Base-by-base conservation (phyloP, 2,888 invertebrate genomes). In the Entomobrya multifasciata region DNA sequence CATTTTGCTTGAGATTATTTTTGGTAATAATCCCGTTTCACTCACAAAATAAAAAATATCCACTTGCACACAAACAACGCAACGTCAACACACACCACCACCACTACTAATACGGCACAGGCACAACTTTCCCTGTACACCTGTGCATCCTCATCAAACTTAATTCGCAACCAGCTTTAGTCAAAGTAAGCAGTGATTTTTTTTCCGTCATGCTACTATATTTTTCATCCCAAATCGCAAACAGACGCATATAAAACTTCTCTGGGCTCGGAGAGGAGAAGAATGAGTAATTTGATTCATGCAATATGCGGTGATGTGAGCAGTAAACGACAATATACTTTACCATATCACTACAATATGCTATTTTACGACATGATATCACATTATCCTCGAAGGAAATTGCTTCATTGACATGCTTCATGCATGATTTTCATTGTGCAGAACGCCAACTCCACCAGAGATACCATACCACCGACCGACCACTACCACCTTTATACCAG, bases 1-100 rank as follows among this genome's bases (percentile, higher is more conserved):
- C 36, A 11, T 60, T 60, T 60, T 25, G n/a, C 44, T 15, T 30
- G 30, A 67, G 36, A 25, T 67, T 67, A 67, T 25, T 72, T 72
- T 72, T 84, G 84, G 84, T 77, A 77, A 84, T 77, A 84, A 84
- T 84, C 76, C 84, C 84, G 84, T 84, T 84, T 84, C 67, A 77
- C 72, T 72, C 72, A 72, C 72, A 49, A 72, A 72, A n/a, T n/a
- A n/a, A n/a, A n/a, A n/a, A n/a, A 47, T 27, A 22, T 72, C 25
- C 27, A 49, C 27, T 15, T 4, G 8, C 67, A 4, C 22, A 20
- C 41, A 67, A 3, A 30, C 25, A 20, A 1, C n/a, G n/a, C 20
- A 20, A 47, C 67, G 84, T 76, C 84, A 84, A 36, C 67, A 4
- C 47, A 20, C 41, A 67, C 20, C 25, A 20, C 13, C 20, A 20